Conservation (phyloP, 2,888 invertebrate species). For the Hyles lineata region DNA sequence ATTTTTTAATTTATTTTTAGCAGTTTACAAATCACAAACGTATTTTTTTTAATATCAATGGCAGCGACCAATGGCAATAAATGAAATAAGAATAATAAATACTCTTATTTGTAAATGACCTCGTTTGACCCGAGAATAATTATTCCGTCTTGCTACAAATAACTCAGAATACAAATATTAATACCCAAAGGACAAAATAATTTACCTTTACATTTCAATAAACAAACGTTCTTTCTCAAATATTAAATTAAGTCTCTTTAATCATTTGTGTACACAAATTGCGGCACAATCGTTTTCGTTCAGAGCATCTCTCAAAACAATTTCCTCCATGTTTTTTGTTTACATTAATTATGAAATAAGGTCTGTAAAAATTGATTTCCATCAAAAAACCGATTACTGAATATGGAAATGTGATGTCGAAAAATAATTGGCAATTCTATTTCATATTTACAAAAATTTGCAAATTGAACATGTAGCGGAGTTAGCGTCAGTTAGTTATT, state of each 20-base stretch:
- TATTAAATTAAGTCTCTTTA: constrained; percentile 9
- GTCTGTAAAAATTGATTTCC: neutral
- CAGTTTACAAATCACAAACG: no score
- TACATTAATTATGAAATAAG: constrained; percentile 1
- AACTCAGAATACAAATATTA: neutral
- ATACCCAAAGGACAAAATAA: neutral
- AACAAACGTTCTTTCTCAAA: neutral
- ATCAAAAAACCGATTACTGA: neutral
- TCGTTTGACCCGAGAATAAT: neutral
- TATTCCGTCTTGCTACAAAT: neutral
- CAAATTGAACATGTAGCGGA: no score
- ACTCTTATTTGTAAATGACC: neutral
- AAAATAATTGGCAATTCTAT: neutral
- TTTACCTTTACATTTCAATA: constrained; percentile 6
- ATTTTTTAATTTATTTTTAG: no score
- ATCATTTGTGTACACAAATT: constrained; percentile 10
- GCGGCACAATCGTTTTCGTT: neutral
- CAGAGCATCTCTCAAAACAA: neutral
- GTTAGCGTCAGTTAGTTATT: no score
- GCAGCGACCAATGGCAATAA: no score
- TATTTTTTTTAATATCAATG: no score
- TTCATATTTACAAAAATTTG: constrained; percentile 7
- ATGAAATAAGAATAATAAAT: no score
- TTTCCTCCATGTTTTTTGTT: constrained; percentile 3
- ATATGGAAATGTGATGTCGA: neutral